Percentiles rank a stretch among this genome's conserved stretches.
phyloP scores from a whole-genome alignment of 1,140 invertebrate species.

The Venturia canescens region DNA sequence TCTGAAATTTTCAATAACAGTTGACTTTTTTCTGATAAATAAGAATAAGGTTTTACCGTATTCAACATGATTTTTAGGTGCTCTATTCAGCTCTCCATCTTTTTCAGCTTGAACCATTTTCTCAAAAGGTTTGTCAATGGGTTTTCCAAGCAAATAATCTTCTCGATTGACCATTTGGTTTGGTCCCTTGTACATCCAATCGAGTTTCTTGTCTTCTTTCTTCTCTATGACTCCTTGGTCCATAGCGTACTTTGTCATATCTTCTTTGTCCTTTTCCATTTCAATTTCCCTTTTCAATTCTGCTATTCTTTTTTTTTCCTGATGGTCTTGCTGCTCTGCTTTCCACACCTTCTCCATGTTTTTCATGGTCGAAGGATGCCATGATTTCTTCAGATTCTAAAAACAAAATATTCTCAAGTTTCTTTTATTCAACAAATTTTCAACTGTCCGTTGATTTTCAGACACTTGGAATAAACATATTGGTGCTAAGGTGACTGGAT shows the following conservation, averaged over 20 bases:
- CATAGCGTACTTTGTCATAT: conserved; percentile 81
- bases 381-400: conserved; percentile 88
- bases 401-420: conserved; percentile 6
- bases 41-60: conserved; percentile 73
- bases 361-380: conserved; percentile 88
- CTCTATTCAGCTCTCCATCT: conserved; percentile 73
- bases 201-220: conserved; percentile 82
- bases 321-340: conserved; percentile 84
- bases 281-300: conserved; percentile 84
- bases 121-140: conserved; percentile 91
- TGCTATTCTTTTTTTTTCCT: conserved; percentile 82
- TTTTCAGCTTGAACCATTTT: conserved; percentile 80
- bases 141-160: conserved; percentile 93
- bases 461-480: neutral
- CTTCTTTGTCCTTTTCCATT: conserved; percentile 82
- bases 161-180: conserved; percentile 87
- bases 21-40: neutral
- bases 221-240: conserved; percentile 78
- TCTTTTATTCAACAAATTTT: neutral
- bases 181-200: conserved; percentile 96
- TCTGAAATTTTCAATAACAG: neutral
- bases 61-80: conserved; percentile 83
- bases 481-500: no score
- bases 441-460: no score
- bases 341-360: conserved; percentile 89